Conservation (phyloP, 2,113 vertebrate genomes). For the Chlorodrepanis virens region DNA sequence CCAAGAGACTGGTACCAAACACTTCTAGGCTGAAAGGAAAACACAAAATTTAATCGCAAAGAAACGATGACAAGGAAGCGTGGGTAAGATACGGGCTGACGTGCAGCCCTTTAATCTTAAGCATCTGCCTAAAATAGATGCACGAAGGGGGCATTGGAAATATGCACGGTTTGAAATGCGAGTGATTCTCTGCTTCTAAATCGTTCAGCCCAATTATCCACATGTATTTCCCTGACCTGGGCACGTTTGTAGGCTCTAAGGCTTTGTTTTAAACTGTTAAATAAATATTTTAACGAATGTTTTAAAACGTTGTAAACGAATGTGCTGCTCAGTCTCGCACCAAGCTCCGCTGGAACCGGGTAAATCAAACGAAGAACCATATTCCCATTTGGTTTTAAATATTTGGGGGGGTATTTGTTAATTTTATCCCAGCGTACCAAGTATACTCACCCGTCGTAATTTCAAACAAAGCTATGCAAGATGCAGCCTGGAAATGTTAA, state of each 20-base stretch:
- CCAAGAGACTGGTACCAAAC: slow-evolving; percentile 50
- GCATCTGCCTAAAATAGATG: slow-evolving; percentile 23
- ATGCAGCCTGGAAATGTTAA: neutral
- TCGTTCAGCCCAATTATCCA: neutral
- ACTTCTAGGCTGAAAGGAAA: slow-evolving; percentile 45
- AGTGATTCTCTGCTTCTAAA: neutral
- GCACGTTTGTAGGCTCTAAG: neutral
- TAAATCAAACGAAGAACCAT: neutral
- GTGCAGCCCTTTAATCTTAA: neutral
- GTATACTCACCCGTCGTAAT: neutral
- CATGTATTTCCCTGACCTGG: neutral
- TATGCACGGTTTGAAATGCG: neutral
- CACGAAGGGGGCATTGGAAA: neutral
- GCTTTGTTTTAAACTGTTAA: neutral
- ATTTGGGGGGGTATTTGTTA: neutral
- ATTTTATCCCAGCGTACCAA: neutral
- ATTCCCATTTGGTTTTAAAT: neutral
- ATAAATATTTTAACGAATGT: slow-evolving; percentile 44
- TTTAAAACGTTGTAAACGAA: neutral
- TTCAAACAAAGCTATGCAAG: neutral
- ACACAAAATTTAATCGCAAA: slow-evolving; percentile 43
- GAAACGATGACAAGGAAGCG: slow-evolving; percentile 32
- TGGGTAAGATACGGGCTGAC: slow-evolving; percentile 33
- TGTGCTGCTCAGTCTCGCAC: neutral
- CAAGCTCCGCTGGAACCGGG: neutral